phyloP scores from a whole-genome alignment of 2,113 vertebrate genomes.

The Triplophysa rosa region DNA sequence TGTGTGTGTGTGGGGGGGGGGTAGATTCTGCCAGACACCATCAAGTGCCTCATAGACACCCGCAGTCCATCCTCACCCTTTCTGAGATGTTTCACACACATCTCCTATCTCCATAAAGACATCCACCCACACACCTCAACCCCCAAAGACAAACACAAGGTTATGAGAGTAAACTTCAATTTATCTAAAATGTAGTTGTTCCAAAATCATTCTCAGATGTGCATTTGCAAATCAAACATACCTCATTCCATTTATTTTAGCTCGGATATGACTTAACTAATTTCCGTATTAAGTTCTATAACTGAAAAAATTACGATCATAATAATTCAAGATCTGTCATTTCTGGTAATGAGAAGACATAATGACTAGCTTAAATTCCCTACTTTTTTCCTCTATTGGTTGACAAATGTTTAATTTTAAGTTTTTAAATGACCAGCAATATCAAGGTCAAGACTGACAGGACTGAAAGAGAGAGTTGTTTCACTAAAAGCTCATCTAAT shows the following conservation, averaged over 20 bases:
- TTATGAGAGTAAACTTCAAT: conserved; percentile 37
- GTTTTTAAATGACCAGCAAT: neutral
- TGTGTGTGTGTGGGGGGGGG: neutral
- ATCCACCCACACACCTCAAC: conserved; percentile 55
- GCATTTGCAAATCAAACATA: neutral
- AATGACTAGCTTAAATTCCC: too few relatives aligned
- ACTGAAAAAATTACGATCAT: too few relatives aligned
- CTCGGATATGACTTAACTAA: too few relatives aligned
- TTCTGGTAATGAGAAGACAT: too few relatives aligned
- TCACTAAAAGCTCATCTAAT: conserved; percentile 38
- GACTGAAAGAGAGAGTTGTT: conserved; percentile 31
- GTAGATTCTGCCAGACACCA: conserved; percentile 41
- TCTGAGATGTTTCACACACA: conserved; percentile 67
- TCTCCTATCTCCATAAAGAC: conserved; percentile 8
- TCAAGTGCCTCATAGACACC: conserved; percentile 17
- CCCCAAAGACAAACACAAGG: conserved; percentile 57
- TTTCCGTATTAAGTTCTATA: too few relatives aligned
- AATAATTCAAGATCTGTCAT: too few relatives aligned
- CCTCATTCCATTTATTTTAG: too few relatives aligned
- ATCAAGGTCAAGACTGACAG: conserved; percentile 2
- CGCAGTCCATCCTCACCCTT: conserved; percentile 65
- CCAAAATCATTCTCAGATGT: neutral
- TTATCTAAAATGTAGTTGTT: conserved; percentile 40
- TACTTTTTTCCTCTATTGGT: too few relatives aligned
- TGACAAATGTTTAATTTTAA: too few relatives aligned